These are phyloP conservation scores for Mastomys coucha DNA, from an alignment of 2,113 vertebrate species.

Conservation along the genomic window DNA sequence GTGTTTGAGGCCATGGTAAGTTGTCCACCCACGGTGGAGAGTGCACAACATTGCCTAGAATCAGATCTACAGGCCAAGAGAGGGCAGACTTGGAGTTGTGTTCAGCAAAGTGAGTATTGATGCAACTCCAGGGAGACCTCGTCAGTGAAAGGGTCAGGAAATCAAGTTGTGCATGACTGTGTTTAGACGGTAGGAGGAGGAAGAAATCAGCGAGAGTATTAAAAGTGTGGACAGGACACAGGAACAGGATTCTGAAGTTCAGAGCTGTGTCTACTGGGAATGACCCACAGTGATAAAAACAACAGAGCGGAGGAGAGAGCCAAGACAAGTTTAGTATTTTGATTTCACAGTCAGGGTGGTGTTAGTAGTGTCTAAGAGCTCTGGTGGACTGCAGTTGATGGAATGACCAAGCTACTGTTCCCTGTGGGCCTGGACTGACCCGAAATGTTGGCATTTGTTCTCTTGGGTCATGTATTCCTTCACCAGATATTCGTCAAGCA, in stretches of 20 bases:
- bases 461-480: slow-evolving; percentile 17
- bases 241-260: neutral
- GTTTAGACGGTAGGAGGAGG: neutral
- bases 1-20: neutral
- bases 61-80: neutral
- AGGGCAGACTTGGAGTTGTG: neutral
- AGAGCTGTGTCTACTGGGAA: neutral
- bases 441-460: neutral
- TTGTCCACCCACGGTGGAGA: neutral
- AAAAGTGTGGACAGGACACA: neutral
- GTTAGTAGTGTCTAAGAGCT: neutral
- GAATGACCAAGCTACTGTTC: neutral
- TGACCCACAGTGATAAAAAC: neutral
- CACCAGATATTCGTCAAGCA: neutral
- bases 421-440: neutral
- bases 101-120: neutral
- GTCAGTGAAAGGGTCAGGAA: neutral
- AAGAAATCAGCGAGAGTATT: neutral
- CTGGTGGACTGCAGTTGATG: neutral
- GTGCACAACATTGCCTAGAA: neutral
- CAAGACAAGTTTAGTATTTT: neutral
- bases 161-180: neutral
- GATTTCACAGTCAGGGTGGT: neutral
- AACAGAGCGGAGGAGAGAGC: neutral
- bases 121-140: neutral